Evolutionary conservation across 2,113 vertebrate species (phyloP), one percentile per base, ranked within the genome.

Genomic region (Tichodroma muraria): DNA sequence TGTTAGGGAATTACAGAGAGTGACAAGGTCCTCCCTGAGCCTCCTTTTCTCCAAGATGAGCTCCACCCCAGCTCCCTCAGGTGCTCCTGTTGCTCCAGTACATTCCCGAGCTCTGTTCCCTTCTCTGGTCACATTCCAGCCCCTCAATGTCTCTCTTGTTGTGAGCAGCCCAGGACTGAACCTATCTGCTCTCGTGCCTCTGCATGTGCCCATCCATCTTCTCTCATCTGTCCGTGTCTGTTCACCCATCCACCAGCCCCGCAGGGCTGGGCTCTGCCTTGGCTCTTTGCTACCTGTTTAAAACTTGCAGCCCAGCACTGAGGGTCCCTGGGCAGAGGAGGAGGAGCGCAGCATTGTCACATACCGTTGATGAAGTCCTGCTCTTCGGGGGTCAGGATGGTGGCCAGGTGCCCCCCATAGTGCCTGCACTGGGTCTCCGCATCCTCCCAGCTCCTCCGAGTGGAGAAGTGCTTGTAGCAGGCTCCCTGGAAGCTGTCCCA

Each of bases 401-500:
- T 99, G n/a, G 98, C 97, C 30, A 99, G 97, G 91, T 99, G 99
- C 3, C 98, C 99, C 0, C 98, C 99, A 1, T 97, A 90, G 66
- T 97, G 69, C 40, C 99, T 97, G 77, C 99, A 99, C 96, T 98
- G 98, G 38, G 94, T 98, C 97, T 99, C 99, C 0, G 99, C 99
- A 0, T 98, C 98, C 94, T 99, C 98, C 99, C 99, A 99, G 95
- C 98, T 99, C 94, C 98, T 98, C 49, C 98, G 98, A 1, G 97
- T 97, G n/a, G 96, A 94, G 59, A 99, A 99, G 76, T 99, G 99
- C 50, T 95, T 98, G 94, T 99, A 99, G 91, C 99, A 99, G 72
- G 98, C 98, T 15, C 99, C 98, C 70, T 99, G 99, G 95, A 99
- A 99, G 95, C 98, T 97, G 59, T 98, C 98, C 99, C 99, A 99